phyloP scores from a whole-genome alignment of 2,797 vertebrate species.

The Gouania willdenowi region DNA sequence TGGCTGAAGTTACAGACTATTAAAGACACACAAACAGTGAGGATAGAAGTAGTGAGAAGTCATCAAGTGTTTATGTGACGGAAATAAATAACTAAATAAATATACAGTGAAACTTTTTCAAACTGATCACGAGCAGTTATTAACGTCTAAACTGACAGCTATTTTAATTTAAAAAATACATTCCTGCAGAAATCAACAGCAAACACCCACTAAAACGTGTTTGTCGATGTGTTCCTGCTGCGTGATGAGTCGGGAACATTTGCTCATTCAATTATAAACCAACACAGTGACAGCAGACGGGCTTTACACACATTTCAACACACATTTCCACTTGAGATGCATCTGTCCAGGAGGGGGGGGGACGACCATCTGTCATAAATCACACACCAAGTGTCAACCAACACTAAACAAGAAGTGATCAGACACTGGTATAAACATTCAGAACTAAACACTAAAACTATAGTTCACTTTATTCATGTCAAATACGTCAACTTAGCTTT shows the following conservation, averaged over 20 bases:
- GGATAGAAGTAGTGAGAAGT: constrained; percentile 4
- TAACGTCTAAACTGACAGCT: constrained; percentile 33
- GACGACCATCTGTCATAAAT: constrained; percentile 53
- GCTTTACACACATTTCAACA: constrained; percentile 45
- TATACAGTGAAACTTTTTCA: constrained; percentile 8
- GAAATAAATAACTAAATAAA: too few species aligned
- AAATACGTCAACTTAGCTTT: too few species aligned
- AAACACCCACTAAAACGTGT: constrained; percentile 32
- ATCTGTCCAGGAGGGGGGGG: constrained; percentile 43
- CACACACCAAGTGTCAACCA: constrained; percentile 2
- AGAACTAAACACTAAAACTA: too few species aligned
- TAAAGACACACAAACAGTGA: too few species aligned
- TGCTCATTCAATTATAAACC: constrained; percentile 58
- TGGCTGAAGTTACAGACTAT: too few species aligned
- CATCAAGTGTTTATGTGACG: too few species aligned
- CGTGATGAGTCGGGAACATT: constrained; percentile 60
- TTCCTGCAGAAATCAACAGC: too few species aligned
- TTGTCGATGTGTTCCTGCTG: constrained; percentile 42
- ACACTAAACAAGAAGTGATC: constrained; percentile 8
- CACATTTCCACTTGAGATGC: constrained; percentile 53
- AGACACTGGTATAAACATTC: constrained; percentile 3
- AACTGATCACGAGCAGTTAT: constrained; percentile 13
- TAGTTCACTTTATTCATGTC: too few species aligned
- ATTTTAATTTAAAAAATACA: constrained; percentile 27
- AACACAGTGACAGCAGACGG: constrained; percentile 44